Evolutionary conservation across 1,140 invertebrate genomes (phyloP).

Genomic region (Neodiprion virginianus): DNA sequence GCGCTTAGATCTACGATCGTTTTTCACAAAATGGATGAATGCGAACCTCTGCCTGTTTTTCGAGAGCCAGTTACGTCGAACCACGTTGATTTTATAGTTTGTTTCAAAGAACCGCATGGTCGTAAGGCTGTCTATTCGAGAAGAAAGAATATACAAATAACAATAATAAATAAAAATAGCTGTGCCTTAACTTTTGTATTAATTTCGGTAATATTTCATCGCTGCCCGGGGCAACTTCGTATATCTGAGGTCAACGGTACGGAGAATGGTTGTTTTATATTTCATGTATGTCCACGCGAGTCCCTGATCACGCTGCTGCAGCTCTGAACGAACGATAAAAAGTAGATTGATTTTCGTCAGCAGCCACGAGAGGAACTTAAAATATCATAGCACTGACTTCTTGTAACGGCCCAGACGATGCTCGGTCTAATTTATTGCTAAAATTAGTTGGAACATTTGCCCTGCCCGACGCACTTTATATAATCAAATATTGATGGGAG

Average conservation of each 20-base stretch:
- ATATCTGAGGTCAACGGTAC: conserved; percentile 5
- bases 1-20: no score
- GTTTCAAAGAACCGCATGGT: neutral
- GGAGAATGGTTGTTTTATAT: neutral
- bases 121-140: neutral
- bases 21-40: neutral
- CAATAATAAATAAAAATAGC: neutral
- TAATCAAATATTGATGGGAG: no score
- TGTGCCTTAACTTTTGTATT: conserved; percentile 11
- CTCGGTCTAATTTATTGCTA: no score
- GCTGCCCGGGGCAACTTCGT: neutral
- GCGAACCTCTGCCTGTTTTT: neutral
- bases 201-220: conserved; percentile 11
- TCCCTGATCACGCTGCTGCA: neutral
- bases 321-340: neutral
- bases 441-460: no score
- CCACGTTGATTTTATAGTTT: neutral
- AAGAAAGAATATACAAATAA: neutral
- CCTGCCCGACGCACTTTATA: no score
- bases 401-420: no score
- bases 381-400: no score
- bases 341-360: neutral
- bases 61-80: neutral
- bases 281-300: neutral
- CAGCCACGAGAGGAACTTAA: no score